A percentile compares a stretch with the other conserved stretches of the same genome.
These are phyloP conservation scores for Mormyrus hasselquistii DNA, from an alignment of 2,797 vertebrate genomes.

Conservation along the genomic window DNA sequence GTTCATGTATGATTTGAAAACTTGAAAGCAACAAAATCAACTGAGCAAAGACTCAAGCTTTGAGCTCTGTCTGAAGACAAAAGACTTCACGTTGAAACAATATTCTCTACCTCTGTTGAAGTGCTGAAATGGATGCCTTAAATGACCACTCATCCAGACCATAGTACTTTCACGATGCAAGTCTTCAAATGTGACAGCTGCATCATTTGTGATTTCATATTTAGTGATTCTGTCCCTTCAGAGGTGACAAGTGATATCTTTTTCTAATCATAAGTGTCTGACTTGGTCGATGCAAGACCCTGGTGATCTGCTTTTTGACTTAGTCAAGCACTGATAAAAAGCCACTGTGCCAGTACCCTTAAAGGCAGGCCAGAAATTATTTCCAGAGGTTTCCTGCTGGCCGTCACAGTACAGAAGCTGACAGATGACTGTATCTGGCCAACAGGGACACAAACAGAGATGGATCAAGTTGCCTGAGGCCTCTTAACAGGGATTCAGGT, in stretches of 20 bases:
- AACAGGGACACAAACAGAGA: background rate
- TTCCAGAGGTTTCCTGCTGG: background rate
- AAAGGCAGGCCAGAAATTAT: background rate
- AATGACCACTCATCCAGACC: background rate
- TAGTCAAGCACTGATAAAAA: background rate
- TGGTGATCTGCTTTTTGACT: background rate
- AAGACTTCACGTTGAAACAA: background rate
- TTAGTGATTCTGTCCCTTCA: background rate
- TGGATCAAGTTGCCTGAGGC: background rate
- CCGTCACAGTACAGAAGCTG: background rate
- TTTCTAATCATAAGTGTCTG: background rate
- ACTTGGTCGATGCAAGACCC: background rate
- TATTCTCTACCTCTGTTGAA: background rate
- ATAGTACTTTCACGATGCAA: background rate
- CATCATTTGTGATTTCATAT: background rate
- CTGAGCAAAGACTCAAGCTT: background rate
- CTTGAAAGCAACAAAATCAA: background rate
- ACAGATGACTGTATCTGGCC: background rate
- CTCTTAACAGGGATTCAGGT: background rate
- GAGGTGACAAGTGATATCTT: background rate
- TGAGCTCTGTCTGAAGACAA: background rate
- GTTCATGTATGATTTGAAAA: background rate
- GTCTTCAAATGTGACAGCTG: background rate
- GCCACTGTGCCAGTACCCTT: background rate
- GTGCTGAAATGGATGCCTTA: background rate